Conservation (phyloP, 2,888 invertebrate genomes). For the Stictocephala bisonia region DNA sequence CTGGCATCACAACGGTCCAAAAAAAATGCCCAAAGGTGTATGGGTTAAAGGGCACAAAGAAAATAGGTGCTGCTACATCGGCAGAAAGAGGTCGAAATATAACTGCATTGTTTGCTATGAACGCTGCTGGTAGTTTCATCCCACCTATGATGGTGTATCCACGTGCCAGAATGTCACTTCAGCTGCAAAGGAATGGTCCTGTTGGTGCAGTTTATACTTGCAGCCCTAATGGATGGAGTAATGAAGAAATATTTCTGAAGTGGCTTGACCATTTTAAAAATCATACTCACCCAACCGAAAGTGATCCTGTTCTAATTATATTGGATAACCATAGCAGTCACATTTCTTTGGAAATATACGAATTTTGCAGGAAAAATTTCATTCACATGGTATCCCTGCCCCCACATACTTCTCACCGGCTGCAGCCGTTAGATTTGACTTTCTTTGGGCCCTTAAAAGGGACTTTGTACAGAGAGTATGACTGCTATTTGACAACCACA, state of each 20-base stretch:
- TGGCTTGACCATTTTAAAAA: constrained; percentile 41
- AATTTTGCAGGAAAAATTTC: constrained; percentile 55
- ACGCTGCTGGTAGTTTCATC: constrained; percentile 63
- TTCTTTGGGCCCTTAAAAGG: constrained; percentile 60
- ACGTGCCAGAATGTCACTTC: constrained; percentile 63
- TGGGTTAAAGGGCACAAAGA: no score
- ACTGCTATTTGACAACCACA: constrained; percentile 43
- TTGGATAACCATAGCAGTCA: constrained; percentile 61
- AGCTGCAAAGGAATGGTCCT: constrained; percentile 54
- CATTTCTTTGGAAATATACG: constrained; percentile 54
- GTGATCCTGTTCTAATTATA: constrained; percentile 6
- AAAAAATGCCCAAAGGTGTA: no score
- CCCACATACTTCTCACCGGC: constrained; percentile 59
- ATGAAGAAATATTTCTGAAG: constrained; percentile 41
- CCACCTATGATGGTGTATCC: constrained; percentile 67
- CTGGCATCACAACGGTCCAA: no score
- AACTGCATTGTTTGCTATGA: constrained; percentile 64
- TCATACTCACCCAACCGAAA: neutral
- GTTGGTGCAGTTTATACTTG: constrained; percentile 51
- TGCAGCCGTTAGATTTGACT: constrained; percentile 58
- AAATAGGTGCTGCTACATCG: no score
- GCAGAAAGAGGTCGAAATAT: constrained; percentile 58
- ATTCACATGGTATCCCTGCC: constrained; percentile 59
- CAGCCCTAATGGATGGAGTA: constrained; percentile 60
- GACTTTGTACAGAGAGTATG: constrained; percentile 59